These are phyloP conservation scores for Sitophilus oryzae DNA, from an alignment of 1,140 invertebrate genomes.

Conservation along the genomic window DNA sequence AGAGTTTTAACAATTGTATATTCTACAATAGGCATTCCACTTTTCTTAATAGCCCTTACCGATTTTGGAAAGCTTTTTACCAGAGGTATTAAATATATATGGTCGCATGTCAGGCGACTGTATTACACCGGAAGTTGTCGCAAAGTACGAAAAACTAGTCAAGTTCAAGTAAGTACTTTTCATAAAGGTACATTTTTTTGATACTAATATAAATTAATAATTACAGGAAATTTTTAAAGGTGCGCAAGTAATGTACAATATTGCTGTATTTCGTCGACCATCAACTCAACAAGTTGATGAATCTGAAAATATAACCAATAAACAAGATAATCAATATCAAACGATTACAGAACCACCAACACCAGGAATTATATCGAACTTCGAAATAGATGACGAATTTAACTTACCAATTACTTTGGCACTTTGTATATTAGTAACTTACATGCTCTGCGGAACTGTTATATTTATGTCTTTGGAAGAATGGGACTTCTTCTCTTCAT, in stretches of 20 bases:
- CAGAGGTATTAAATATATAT: conserved; percentile 84
- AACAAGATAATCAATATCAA: background rate
- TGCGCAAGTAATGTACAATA: conserved; percentile 69
- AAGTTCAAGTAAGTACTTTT: conserved; percentile 64
- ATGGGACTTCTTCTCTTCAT: conserved; percentile 82
- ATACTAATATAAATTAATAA: background rate
- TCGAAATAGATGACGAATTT: conserved; percentile 83
- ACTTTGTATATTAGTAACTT: conserved; percentile 69
- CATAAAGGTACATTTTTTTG: background rate
- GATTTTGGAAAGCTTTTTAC: conserved; percentile 91
- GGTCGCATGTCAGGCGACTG: conserved; percentile 78
- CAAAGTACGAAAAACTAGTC: conserved; percentile 64
- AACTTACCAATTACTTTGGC: conserved; percentile 85
- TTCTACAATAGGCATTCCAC: conserved; percentile 89
- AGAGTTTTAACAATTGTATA: conserved; percentile 85
- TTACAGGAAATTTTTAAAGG: conserved; percentile 62
- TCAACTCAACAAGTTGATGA: conserved; percentile 50
- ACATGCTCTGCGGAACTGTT: conserved; percentile 77
- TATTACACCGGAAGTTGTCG: conserved; percentile 80
- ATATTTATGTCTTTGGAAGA: conserved; percentile 71
- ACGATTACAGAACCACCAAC: conserved; percentile 45
- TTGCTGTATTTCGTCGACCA: conserved; percentile 64
- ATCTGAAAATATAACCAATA: conserved; percentile 32
- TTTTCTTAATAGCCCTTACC: conserved; percentile 83
- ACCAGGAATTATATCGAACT: conserved; percentile 63